Percentiles rank a stretch among this genome's conserved stretches.
These are phyloP conservation scores for Pelmatolapia mariae DNA, from an alignment of 2,113 vertebrate species.

Conservation along the genomic window DNA sequence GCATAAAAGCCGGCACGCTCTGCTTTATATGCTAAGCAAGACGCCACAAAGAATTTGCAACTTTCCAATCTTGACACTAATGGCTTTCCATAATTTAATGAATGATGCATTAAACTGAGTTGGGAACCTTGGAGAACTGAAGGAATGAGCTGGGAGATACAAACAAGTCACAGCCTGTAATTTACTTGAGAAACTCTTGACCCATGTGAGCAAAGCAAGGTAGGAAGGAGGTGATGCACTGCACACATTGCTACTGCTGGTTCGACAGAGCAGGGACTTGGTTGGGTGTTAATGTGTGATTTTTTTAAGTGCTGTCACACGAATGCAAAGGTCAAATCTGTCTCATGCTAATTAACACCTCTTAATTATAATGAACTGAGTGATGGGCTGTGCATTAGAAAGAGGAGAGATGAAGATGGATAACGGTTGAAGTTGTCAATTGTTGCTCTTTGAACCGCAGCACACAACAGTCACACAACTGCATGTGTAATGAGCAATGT, in stretches of 20 bases:
- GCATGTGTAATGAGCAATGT: background rate
- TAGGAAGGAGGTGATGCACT: background rate
- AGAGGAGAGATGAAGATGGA: conserved; percentile 2
- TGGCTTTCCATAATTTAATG: conserved; percentile 91
- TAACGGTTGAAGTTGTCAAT: conserved; percentile 9
- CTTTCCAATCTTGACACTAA: conserved; percentile 87
- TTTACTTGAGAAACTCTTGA: conserved; percentile 48
- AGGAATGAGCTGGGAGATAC: conserved; percentile 36
- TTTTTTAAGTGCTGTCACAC: background rate
- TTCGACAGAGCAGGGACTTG: background rate
- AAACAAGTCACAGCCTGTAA: conserved; percentile 53
- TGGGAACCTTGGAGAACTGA: conserved; percentile 75
- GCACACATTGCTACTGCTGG: background rate
- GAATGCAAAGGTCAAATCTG: conserved; percentile 9
- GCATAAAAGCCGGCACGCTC: conserved; percentile 68
- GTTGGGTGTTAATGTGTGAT: background rate
- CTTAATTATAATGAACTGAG: conserved; percentile 59
- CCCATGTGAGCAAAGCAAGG: background rate
- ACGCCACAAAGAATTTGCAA: conserved; percentile 84
- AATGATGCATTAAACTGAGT: conserved; percentile 84
- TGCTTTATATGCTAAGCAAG: conserved; percentile 89
- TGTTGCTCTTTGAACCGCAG: background rate
- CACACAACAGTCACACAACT: background rate
- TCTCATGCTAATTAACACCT: conserved; percentile 56
- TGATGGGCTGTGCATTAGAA: conserved; percentile 33